Base-by-base conservation (phyloP, 2,797 vertebrate species). In the Enoplosus armatus region DNA sequence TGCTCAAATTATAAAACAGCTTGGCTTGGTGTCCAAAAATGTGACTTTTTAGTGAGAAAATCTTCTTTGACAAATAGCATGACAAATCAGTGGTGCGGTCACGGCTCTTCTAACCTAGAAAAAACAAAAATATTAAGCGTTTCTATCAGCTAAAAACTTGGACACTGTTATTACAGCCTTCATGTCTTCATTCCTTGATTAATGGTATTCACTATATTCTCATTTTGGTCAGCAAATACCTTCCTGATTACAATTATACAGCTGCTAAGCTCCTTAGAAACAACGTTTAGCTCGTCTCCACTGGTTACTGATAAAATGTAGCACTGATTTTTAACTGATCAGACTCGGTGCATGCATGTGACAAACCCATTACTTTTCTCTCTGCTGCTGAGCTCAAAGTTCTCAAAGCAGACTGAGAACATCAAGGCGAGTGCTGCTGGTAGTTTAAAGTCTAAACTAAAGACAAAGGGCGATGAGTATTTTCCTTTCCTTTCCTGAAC, bases 401-500 rank as follows among this genome's bases (percentile, higher is more conserved):
- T 72, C 18, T 61, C 29, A 72, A 75, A 70, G 15, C 51, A 72
- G 29, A 55, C 31, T 47, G 53, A 78, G n/a, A 41, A 31, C 14
- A 15, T 58, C 45, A 41, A 7, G n/a, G 55, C 16, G 70, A 60
- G 39, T 10, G 16, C 39, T 69, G 55, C 45, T 43, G 48, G 72
- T 18, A 45, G 53, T 9, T 56, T 37, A 47, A 56, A 29, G 27
- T 74, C 50, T 11, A 26, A 43, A 12, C 29, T 63, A 43, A 70
- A 31, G 14, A 72, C 55, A 63, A 37, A 53, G 5, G 24, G 22
- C 4, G 1, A 24, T 50, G 39, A 72, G 26, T 61, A 47, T 67
- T 71, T 71, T 55, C 43, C 41, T 0, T 69, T 37, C 33, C n/a
- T 27, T 48, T 37, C 12, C 37, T 56, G 43, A 24, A 47, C 6